Evolutionary conservation across 1,140 invertebrate species (phyloP), one percentile per base, ranked within the genome.

Genomic region (Achroia grisella): DNA sequence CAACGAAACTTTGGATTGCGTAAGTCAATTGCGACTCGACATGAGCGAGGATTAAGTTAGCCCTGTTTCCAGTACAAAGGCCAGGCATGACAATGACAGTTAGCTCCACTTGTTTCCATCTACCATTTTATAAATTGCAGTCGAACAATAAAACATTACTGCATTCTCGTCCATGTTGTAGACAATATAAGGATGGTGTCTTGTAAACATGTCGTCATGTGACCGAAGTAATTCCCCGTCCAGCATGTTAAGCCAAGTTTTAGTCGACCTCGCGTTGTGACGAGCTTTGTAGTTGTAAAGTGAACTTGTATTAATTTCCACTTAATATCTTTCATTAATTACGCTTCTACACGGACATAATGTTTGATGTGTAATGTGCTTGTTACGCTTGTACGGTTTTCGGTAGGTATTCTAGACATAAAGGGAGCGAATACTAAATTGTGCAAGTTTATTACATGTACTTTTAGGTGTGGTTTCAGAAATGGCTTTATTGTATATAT

Each of bases 221-320:
- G 17, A 23, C 2, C 17, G 17, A 2, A 23, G 6, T 23, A 23
- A 23, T 2, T 23, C 6, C 6, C 17, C 2, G 17, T 23, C 17
- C 17, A 23, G 29, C 48, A 51, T 43, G 51, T 54, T 55, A 49
- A 60, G 48, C 52, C 49, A 56, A 60, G 52, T 60, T 56, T 56
- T 44, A 55, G 40, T 41, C 52, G 56, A 51, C 44, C 48, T 43
- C 47, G 47, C 36, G 40, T 33, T 44, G 44, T 59, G 56, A 59
- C 56, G 56, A 57, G 56, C 52, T 59, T 59, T 54, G 48, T 56
- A 48, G 43, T 48, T 51, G 35, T 45, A 58, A 58, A 58, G 44
- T 42, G 56, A 58, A 58, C 51, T 58, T 53, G 47, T 53, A 58
- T 58, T 58, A 53, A 58, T 58, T 53, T 58, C 51, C 56, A 58